A percentile compares a stretch with the other conserved stretches of the same genome.
These are phyloP conservation scores for Drosophila equinoxialis DNA, from an alignment of 1,140 invertebrate genomes.

Conservation along the genomic window DNA sequence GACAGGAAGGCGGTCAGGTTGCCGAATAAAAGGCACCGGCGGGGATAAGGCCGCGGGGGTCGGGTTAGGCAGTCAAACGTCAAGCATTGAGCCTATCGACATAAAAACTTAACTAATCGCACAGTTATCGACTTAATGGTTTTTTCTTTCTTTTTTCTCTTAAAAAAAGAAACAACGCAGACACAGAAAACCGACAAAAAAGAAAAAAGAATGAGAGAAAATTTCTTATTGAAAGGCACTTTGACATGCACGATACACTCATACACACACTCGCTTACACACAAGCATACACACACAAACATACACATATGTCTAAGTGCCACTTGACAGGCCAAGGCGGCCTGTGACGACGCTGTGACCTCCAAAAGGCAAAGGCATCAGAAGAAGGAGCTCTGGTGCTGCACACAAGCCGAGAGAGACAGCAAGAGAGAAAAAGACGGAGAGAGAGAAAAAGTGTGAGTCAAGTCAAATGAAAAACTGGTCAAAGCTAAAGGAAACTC, in stretches of 20 bases:
- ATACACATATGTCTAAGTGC: conserved; percentile 40
- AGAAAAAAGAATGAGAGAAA: conserved; percentile 21
- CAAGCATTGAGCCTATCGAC: conserved; percentile 56
- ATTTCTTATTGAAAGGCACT: conserved; percentile 68
- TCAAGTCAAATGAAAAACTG: conserved; percentile 76
- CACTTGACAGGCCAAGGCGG: conserved; percentile 66
- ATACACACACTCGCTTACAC: conserved; percentile 21
- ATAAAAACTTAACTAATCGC: conserved; percentile 77
- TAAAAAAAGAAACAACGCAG: conserved; percentile 18
- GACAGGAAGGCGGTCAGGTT: conserved; percentile 57
- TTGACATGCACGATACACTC: conserved; percentile 60
- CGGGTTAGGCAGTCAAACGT: conserved; percentile 16
- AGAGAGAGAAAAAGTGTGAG: conserved; percentile 17
- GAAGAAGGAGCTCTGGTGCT: conserved; percentile 67
- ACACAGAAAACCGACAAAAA: conserved; percentile 27
- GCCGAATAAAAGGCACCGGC: not conserved
- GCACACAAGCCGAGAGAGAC: conserved; percentile 23
- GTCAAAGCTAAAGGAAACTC: conserved; percentile 53
- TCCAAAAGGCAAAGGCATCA: conserved; percentile 44
- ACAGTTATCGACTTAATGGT: conserved; percentile 78
- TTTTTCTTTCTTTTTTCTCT: conserved; percentile 50
- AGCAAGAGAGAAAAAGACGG: no score
- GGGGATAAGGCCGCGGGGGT: not conserved
- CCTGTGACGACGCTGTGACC: conserved; percentile 56
- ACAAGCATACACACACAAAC: conserved; percentile 15